These are phyloP conservation scores for Sacculina carcini DNA, from an alignment of 2,888 invertebrate species.

Conservation along the genomic window DNA sequence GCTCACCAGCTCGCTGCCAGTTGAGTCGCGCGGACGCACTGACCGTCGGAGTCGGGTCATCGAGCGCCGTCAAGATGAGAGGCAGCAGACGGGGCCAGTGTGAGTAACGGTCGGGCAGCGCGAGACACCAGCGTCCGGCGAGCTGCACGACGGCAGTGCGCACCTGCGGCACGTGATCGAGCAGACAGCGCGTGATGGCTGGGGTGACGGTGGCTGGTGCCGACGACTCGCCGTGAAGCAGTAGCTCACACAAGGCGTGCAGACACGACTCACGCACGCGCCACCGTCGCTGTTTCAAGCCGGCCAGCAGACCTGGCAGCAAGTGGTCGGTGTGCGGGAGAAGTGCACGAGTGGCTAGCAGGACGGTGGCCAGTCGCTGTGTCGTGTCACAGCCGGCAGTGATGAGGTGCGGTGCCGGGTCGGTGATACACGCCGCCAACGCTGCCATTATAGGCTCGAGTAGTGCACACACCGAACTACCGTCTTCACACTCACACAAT, in stretches of 20 bases:
- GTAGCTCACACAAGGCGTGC: conserved; percentile 34
- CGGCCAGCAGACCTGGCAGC: conserved; percentile 40
- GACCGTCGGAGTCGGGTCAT: conserved; percentile 53
- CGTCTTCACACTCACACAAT: too few species aligned
- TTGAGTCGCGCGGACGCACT: conserved; percentile 30
- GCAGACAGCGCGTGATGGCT: conserved; percentile 59
- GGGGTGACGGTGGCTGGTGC: conserved; percentile 41
- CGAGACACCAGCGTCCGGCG: conserved; percentile 47
- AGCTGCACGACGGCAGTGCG: conserved; percentile 45
- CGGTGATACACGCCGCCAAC: conserved; percentile 39
- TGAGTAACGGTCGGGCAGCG: conserved; percentile 60
- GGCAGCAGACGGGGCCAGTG: conserved; percentile 66
- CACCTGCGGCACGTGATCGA: conserved; percentile 52
- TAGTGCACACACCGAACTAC: conserved; percentile 33
- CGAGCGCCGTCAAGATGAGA: conserved; percentile 52
- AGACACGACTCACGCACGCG: conserved; percentile 46
- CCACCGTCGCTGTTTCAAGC: conserved; percentile 56
- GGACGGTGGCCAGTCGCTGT: conserved; percentile 31
- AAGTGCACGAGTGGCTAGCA: too few species aligned
- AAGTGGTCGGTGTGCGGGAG: conserved; percentile 48
- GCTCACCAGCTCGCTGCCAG: conserved; percentile 46
- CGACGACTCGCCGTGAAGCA: conserved; percentile 42
- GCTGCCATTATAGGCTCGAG: conserved; percentile 48
- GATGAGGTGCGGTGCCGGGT: conserved; percentile 55
- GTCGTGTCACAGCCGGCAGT: conserved; percentile 46